phyloP scores from a whole-genome alignment of 2,888 invertebrate genomes.

The Drosophila subquinaria region DNA sequence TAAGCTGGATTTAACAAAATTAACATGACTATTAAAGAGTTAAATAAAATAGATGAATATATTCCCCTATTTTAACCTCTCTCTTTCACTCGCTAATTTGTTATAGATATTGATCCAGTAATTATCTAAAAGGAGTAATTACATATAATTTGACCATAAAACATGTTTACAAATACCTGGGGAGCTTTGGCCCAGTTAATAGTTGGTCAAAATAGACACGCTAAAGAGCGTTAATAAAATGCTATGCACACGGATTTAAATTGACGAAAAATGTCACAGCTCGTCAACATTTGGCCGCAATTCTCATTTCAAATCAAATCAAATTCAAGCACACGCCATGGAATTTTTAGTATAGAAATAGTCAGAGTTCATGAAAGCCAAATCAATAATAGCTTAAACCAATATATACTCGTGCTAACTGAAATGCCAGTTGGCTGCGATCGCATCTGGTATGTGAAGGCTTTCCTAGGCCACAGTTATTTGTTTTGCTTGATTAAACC shows the following conservation, averaged over 20 bases:
- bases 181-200: slow-evolving; percentile 4
- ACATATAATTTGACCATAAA: slow-evolving; percentile 13
- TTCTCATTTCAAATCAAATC: slow-evolving; percentile 2
- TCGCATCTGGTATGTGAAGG: slow-evolving; percentile 3
- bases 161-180: slow-evolving; percentile 6
- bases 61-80: background rate
- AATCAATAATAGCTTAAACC: slow-evolving; percentile 25
- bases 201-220: background rate
- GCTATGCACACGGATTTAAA: background rate
- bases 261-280: background rate
- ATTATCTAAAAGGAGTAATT: background rate
- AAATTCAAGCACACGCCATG: slow-evolving; percentile 19
- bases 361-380: slow-evolving; percentile 10
- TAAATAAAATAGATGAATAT: background rate
- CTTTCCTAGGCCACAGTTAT: slow-evolving; percentile 25
- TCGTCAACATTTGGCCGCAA: background rate
- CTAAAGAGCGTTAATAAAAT: slow-evolving; percentile 6
- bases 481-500: slow-evolving; percentile 59
- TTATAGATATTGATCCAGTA: slow-evolving; percentile 8
- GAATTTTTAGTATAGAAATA: slow-evolving; percentile 23
- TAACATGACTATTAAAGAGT: background rate
- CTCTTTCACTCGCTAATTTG: background rate
- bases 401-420: slow-evolving; percentile 13
- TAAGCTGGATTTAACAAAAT: background rate
- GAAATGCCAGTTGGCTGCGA: slow-evolving; percentile 16